These are phyloP conservation scores for Girardinichthys multiradiatus DNA, from an alignment of 2,113 vertebrate species.

Conservation along the genomic window DNA sequence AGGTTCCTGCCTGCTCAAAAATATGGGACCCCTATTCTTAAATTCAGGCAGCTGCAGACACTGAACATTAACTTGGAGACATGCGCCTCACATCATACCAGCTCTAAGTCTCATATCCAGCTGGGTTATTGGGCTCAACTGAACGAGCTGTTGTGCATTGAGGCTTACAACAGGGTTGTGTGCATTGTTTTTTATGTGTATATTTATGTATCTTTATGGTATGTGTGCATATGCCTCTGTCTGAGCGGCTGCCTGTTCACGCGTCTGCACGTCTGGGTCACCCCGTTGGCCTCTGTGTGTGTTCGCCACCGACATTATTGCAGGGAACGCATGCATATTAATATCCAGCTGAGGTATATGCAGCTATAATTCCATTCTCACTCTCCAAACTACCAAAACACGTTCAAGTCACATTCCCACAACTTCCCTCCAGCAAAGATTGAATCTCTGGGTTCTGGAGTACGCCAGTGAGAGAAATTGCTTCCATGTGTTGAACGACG, in stretches of 20 bases:
- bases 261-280: slow-evolving; percentile 17
- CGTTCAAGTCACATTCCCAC: slow-evolving; percentile 38
- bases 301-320: slow-evolving; percentile 32
- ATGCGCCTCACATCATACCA: slow-evolving; percentile 51
- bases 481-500: slow-evolving; percentile 66
- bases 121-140: slow-evolving; percentile 42
- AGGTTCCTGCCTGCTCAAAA: slow-evolving; percentile 37
- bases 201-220: slow-evolving; percentile 31
- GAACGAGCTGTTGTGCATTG: slow-evolving; percentile 45
- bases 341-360: slow-evolving; percentile 46
- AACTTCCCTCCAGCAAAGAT: slow-evolving; percentile 61
- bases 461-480: slow-evolving; percentile 51
- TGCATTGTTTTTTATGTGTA: slow-evolving; percentile 32
- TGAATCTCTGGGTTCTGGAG: slow-evolving; percentile 56
- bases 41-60: slow-evolving; percentile 65
- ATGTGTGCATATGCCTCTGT: slow-evolving; percentile 9
- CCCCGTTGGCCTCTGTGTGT: slow-evolving; percentile 49
- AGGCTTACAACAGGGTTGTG: slow-evolving; percentile 22
- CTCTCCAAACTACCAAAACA: slow-evolving; percentile 56
- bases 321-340: slow-evolving; percentile 43
- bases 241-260: slow-evolving; percentile 7
- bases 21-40: slow-evolving; percentile 27
- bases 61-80: slow-evolving; percentile 47
- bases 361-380: slow-evolving; percentile 58
- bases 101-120: slow-evolving; percentile 49